Base-by-base conservation (phyloP, 2,797 vertebrate genomes). In the Lates japonicus region DNA sequence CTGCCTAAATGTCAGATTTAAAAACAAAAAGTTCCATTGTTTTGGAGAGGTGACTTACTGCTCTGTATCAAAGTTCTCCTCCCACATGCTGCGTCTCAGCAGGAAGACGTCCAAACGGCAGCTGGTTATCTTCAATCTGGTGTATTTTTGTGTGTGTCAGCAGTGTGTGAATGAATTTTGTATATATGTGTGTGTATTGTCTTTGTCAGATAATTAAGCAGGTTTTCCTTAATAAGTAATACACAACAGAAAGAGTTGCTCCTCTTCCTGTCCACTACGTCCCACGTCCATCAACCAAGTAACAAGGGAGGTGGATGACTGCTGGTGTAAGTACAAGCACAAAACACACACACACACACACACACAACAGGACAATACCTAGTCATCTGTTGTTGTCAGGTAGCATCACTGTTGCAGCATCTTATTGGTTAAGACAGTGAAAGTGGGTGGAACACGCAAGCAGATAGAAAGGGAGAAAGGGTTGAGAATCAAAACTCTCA, bases 351-450 rank as follows among this genome's bases (percentile, higher is more conserved):
- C 62, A 70, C 60, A 52, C 58, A 58, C 37, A 33, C 17, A 22
- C 63, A 65, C 57, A 58, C 55, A 61, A 2, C 0, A 48, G 33
- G 59, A 86, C 70, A 85, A 84, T 55, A 63, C 25, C 11, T 1
- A n/a, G 82, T 82, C 88, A 90, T 84, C 88, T 85, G 91, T 12
- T 71, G 66, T 9, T 90, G 89, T 67, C 91, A 89, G 83, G 81
- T 25, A 69, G 73, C 70, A 44, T 84, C 77, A 7, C 41, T 9
- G 46, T 3, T 29, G 2, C 59, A 3, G 64, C 29, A 0, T 83
- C 77, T n/a, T 4, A 75, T 83, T 86, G 80, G 82, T 55, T 55
- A 25, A 72, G 8, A 41, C 19, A 0, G 22, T 17, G 62, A 25
- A 72, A 54, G 67, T 41, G 42, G 61, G 71, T 11, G 41, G 52